A percentile compares a stretch with the other conserved stretches of the same genome.
These are phyloP conservation scores for Gadus chalcogrammus DNA, from an alignment of 2,113 vertebrate genomes.

Conservation along the genomic window DNA sequence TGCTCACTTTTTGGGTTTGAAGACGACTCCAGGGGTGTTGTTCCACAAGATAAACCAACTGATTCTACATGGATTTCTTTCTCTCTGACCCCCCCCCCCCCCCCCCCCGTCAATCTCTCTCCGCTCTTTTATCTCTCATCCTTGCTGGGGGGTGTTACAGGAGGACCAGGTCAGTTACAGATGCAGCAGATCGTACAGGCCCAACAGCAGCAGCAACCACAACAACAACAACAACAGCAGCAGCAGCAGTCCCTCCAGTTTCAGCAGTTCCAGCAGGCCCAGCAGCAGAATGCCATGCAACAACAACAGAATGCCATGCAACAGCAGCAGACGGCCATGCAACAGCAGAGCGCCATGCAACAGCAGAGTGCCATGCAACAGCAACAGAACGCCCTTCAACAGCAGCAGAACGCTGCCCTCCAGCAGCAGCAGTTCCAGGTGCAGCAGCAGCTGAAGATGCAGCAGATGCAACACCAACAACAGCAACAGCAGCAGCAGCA, in stretches of 20 bases:
- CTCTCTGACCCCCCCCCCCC: neutral
- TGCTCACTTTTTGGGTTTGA: slow-evolving; percentile 12
- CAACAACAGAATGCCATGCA: slow-evolving; percentile 40
- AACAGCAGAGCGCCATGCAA: slow-evolving; percentile 74
- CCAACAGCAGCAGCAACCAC: slow-evolving; percentile 64
- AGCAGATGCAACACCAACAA: slow-evolving; percentile 70
- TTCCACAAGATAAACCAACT: neutral
- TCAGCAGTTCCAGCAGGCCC: slow-evolving; percentile 73
- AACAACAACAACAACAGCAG: slow-evolving; percentile 44
- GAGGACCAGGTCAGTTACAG: slow-evolving; percentile 81
- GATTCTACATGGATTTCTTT: neutral
- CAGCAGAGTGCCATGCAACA: slow-evolving; percentile 27
- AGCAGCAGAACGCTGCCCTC: slow-evolving; percentile 55
- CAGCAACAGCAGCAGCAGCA: slow-evolving; percentile 73
- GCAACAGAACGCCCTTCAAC: slow-evolving; percentile 44
- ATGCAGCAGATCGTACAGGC: slow-evolving; percentile 78
- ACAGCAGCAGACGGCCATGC: slow-evolving; percentile 59
- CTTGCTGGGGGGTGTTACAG: slow-evolving; percentile 29
- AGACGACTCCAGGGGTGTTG: neutral
- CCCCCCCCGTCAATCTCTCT: slow-evolving; percentile 6
- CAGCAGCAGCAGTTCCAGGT: slow-evolving; percentile 50
- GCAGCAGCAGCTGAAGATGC: slow-evolving; percentile 75
- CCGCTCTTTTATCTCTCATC: neutral
- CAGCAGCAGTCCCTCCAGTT: slow-evolving; percentile 75
- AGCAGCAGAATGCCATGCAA: slow-evolving; percentile 40